phyloP scores from a whole-genome alignment of 2,888 invertebrate species.

The Trachelus stipa region DNA sequence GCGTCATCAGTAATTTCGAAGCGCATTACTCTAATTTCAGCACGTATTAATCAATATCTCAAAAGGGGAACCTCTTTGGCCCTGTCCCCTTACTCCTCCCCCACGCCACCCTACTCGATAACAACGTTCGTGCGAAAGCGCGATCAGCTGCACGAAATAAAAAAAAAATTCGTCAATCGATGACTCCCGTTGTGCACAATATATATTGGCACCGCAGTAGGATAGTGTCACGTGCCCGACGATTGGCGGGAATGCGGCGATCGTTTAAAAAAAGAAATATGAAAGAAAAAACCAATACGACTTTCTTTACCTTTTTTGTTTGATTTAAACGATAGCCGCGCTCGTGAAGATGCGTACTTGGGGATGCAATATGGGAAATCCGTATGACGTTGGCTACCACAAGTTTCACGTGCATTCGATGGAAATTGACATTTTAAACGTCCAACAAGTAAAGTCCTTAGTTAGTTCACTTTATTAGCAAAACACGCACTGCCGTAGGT shows the following conservation, averaged over 20 bases:
- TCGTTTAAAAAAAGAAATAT: neutral
- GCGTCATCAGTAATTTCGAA: neutral
- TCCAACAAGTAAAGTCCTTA: neutral
- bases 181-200: neutral
- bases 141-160: neutral
- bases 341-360: neutral
- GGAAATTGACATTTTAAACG: neutral
- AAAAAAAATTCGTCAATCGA: neutral
- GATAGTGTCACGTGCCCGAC: neutral
- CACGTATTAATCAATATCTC: neutral
- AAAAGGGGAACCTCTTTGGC: neutral
- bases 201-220: neutral
- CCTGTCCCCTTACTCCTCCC: neutral
- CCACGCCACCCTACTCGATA: neutral
- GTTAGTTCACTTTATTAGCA: neutral
- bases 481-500: neutral
- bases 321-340: neutral
- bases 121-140: neutral
- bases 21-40: neutral
- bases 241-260: neutral
- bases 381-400: neutral
- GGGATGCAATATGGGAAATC: neutral
- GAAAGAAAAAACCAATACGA: neutral
- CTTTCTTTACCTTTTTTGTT: neutral
- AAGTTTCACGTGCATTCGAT: neutral